Evolutionary conservation across 2,888 invertebrate genomes (phyloP).

Genomic region (Trachelus tabidus): DNA sequence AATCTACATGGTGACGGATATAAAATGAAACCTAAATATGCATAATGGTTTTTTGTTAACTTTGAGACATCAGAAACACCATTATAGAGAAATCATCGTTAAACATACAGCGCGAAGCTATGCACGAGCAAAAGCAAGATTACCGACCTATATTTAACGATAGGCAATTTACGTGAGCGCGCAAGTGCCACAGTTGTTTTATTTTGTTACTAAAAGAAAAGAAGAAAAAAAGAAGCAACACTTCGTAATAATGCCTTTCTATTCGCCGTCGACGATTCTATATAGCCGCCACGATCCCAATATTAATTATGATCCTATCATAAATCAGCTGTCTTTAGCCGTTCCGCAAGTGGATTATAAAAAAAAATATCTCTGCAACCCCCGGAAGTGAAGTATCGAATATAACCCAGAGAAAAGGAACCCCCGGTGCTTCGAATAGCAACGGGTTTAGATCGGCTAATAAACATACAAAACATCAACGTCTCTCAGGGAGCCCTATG

Average conservation of each 20-base stretch:
- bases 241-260: background rate
- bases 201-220: background rate
- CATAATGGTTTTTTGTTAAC: background rate
- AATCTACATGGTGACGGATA: background rate
- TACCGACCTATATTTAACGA: background rate
- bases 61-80: background rate
- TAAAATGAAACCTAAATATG: background rate
- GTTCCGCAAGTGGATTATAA: background rate
- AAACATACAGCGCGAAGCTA: background rate
- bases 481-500: background rate
- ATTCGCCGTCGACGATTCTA: background rate
- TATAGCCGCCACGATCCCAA: background rate
- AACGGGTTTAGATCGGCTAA: background rate
- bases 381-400: background rate
- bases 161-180: background rate
- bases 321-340: background rate
- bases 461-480: background rate
- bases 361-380: background rate
- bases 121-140: background rate
- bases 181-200: background rate
- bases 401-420: background rate
- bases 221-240: background rate
- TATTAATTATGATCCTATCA: background rate
- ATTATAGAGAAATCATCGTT: background rate
- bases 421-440: background rate